Percentiles rank a stretch among this genome's conserved stretches.
phyloP scores from a whole-genome alignment of 2,797 vertebrate genomes.

The Fundulus diaphanus region DNA sequence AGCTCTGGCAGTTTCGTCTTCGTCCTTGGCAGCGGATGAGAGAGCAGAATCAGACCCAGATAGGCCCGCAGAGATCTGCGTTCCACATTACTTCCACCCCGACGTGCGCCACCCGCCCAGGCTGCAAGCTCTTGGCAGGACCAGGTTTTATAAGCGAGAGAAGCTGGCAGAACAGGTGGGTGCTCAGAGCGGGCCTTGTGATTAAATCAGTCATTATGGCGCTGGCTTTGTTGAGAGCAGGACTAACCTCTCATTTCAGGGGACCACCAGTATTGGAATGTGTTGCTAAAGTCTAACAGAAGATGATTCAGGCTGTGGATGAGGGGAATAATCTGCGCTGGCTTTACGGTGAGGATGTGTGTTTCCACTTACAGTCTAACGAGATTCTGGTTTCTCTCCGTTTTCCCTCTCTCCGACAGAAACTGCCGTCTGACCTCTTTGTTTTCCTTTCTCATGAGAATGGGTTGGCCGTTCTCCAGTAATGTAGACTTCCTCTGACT shows the following conservation, averaged over 20 bases:
- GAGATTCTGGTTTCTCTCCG: slow-evolving; percentile 43
- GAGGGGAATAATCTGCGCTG: slow-evolving; percentile 37
- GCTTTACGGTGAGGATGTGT: slow-evolving; percentile 42
- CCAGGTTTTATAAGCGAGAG: slow-evolving; percentile 48
- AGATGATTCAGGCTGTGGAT: slow-evolving; percentile 53
- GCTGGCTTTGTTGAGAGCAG: slow-evolving; percentile 58
- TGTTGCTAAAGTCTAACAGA: slow-evolving; percentile 55
- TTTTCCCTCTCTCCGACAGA: slow-evolving; percentile 32
- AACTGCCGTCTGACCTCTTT: slow-evolving; percentile 30
- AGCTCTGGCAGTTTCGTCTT: slow-evolving; percentile 36
- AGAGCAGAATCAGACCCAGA: slow-evolving; percentile 60
- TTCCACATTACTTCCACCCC: slow-evolving; percentile 65
- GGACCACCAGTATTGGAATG: slow-evolving; percentile 71
- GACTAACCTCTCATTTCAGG: slow-evolving; percentile 58
- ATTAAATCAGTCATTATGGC: slow-evolving; percentile 72
- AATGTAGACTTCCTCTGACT: slow-evolving; percentile 31
- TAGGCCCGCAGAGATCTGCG: slow-evolving; percentile 60
- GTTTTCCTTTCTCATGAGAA: slow-evolving; percentile 39
- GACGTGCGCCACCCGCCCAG: slow-evolving; percentile 64
- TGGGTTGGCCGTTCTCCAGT: slow-evolving; percentile 18
- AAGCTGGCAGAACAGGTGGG: slow-evolving; percentile 70
- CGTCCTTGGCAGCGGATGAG: slow-evolving; percentile 75
- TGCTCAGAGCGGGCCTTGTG: slow-evolving; percentile 58
- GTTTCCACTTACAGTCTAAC: slow-evolving; percentile 60
- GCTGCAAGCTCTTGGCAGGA: slow-evolving; percentile 55